These are phyloP conservation scores for Pelusios castaneus DNA, from an alignment of 2,113 vertebrate genomes.

Conservation along the genomic window DNA sequence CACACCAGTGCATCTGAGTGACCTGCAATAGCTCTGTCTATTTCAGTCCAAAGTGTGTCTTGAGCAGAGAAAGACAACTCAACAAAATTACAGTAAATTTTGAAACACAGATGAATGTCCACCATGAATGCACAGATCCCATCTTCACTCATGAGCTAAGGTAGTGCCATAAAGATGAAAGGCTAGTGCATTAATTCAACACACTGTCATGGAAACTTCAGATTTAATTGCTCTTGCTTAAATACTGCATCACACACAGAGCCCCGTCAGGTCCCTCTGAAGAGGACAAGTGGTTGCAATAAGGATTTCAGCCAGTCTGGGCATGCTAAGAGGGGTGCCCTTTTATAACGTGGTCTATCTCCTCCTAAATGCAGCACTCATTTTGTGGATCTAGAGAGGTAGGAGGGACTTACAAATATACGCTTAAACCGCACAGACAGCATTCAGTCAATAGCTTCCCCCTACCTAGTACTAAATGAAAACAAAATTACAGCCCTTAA, in stretches of 20 bases:
- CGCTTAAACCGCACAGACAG: neutral
- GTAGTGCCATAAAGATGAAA: neutral
- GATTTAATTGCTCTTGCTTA: neutral
- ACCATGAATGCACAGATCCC: neutral
- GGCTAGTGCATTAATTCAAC: neutral
- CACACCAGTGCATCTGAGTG: neutral
- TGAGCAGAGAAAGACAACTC: neutral
- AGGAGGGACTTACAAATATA: neutral
- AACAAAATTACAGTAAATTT: neutral
- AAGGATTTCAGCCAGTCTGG: neutral
- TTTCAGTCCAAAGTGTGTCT: neutral
- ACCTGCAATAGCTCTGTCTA: neutral
- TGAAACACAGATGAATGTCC: neutral
- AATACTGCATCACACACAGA: neutral
- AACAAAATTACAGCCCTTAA: neutral
- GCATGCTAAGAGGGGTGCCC: neutral
- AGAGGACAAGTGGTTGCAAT: neutral
- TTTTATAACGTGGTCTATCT: neutral
- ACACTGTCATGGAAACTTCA: neutral
- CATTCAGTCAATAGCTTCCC: neutral
- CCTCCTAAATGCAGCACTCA: neutral
- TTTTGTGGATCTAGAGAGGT: neutral
- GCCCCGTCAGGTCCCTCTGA: neutral
- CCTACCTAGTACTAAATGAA: neutral
- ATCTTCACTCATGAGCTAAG: neutral